phyloP scores from a whole-genome alignment of 37 sponge, comb jelly and placozoan species.

The Beroe forskalii region DNA sequence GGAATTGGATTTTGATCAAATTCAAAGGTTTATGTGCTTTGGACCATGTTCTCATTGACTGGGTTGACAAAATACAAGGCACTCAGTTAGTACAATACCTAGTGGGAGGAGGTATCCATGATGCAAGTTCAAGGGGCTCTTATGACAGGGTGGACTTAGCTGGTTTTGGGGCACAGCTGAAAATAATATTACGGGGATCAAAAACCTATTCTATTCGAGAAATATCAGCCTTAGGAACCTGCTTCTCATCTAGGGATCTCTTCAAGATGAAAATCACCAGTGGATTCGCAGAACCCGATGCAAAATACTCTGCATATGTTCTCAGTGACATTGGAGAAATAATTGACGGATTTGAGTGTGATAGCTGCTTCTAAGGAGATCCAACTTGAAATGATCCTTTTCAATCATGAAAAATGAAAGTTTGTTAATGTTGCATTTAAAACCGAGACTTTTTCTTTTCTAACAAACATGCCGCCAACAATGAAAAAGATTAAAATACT shows the following conservation, averaged over 20 bases:
- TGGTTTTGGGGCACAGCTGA: not conserved
- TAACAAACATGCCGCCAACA: too few relatives aligned
- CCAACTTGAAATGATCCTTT: too few relatives aligned
- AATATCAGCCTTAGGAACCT: not conserved
- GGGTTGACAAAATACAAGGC: not conserved
- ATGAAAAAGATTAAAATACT: too few relatives aligned
- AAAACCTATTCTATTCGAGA: not conserved
- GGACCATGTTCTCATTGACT: constrained; percentile 2
- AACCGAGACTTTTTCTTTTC: too few relatives aligned
- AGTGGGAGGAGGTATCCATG: not conserved
- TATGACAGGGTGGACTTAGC: not conserved
- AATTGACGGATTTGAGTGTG: not conserved
- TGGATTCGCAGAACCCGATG: not conserved
- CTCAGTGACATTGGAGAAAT: not conserved
- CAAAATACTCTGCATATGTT: not conserved
- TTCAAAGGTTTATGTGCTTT: not conserved
- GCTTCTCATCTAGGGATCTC: not conserved
- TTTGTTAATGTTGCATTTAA: too few relatives aligned
- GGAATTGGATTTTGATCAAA: not conserved
- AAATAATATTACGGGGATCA: not conserved
- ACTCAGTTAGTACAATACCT: not conserved
- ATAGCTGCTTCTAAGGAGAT: not conserved
- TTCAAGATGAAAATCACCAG: not conserved
- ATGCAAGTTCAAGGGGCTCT: not conserved
- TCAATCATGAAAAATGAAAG: too few relatives aligned